A percentile compares a stretch with the other conserved stretches of the same genome.
Evolutionary conservation across 2,888 invertebrate species (phyloP).

Genomic region (Phaonia tiefii): DNA sequence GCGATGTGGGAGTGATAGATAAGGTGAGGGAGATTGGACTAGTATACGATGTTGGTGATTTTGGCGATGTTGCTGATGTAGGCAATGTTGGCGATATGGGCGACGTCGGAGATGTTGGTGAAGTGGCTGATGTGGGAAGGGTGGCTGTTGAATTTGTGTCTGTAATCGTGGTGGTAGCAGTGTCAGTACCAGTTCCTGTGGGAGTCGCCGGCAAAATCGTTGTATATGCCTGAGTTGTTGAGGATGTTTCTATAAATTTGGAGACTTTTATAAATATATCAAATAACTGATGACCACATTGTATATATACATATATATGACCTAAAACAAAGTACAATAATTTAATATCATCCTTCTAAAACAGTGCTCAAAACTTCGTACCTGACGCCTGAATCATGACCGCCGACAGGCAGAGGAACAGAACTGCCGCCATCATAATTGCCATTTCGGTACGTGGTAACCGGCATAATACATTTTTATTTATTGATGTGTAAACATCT

Average conservation of each 20-base stretch:
- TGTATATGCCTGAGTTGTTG: too few species aligned
- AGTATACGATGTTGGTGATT: conserved; percentile 7
- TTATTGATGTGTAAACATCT: too few species aligned
- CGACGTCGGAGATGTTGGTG: neutral
- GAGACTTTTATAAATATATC: conserved; percentile 45
- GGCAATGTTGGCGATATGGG: conserved; percentile 23
- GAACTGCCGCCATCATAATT: neutral
- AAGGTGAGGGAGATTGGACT: conserved; percentile 15
- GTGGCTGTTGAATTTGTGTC: conserved; percentile 32
- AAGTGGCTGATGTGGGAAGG: neutral
- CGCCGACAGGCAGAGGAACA: conserved; percentile 30
- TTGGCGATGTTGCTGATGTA: conserved; percentile 9
- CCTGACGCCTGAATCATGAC: conserved; percentile 40
- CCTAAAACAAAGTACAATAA: too few species aligned
- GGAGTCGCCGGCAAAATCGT: neutral
- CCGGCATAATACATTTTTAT: too few species aligned
- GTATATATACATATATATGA: too few species aligned
- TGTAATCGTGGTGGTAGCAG: neutral
- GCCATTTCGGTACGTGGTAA: conserved; percentile 35
- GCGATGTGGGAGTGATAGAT: neutral
- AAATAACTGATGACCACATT: neutral
- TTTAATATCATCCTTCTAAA: too few species aligned
- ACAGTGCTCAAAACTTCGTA: too few species aligned
- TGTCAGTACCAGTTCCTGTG: neutral
- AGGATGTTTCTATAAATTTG: neutral